Evolutionary conservation across 2,888 invertebrate species (phyloP).

Genomic region (Lymantria monacha): DNA sequence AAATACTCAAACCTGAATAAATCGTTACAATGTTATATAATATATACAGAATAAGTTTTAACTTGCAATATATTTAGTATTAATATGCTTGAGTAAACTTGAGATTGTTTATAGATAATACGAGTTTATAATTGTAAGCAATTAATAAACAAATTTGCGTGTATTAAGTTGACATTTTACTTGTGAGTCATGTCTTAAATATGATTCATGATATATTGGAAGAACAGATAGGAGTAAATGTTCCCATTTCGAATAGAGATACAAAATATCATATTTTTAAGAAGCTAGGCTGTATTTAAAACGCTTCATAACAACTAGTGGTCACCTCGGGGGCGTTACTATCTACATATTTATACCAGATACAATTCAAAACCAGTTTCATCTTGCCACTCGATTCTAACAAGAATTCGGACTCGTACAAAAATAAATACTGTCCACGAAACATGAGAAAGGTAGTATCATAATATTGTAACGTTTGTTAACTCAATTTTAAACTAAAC

Average conservation of each 20-base stretch:
- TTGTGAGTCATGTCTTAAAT: constrained; percentile 21
- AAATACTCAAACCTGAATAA: constrained; percentile 4
- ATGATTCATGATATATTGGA: constrained; percentile 36
- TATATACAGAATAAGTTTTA: no score
- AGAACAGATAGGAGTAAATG: constrained; percentile 36
- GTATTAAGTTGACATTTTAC: no score
- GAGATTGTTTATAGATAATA: no score
- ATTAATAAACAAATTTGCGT: no score
- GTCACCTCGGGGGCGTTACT: constrained; percentile 70
- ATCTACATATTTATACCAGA: constrained; percentile 73
- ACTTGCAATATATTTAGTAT: no score
- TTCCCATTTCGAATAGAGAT: constrained; percentile 41
- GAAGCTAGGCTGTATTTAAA: constrained; percentile 54
- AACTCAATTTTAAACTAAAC: constrained; percentile 55
- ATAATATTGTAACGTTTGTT: constrained; percentile 53
- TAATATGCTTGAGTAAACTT: no score
- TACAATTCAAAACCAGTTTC: constrained; percentile 73
- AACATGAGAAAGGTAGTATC: constrained; percentile 73
- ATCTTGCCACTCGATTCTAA: constrained; percentile 70
- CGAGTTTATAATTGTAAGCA: no score
- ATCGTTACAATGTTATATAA: no score
- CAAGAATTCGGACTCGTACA: constrained; percentile 77
- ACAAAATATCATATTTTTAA: constrained; percentile 32
- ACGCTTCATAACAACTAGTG: constrained; percentile 57
- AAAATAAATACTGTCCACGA: constrained; percentile 79